Conservation (phyloP, 2,113 vertebrate genomes). For the Indri indri region DNA sequence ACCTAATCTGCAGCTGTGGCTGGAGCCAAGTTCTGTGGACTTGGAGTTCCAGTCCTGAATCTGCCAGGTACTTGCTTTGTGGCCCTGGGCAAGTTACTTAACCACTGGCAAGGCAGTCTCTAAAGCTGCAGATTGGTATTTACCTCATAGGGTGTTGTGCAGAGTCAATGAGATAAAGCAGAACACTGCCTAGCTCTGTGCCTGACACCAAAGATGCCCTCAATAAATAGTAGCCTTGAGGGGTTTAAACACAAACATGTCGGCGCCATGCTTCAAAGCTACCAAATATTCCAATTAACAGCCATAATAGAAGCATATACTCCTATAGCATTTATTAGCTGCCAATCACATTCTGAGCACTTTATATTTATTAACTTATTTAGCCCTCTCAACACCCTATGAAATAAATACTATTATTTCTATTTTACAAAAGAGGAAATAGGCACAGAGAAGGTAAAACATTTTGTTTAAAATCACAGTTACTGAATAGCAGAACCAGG, state of each 20-base stretch:
- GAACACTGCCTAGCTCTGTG: background rate
- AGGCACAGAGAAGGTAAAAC: background rate
- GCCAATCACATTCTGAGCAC: background rate
- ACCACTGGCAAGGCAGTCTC: background rate
- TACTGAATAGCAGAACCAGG: background rate
- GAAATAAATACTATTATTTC: background rate
- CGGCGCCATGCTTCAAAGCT: background rate
- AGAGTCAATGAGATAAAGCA: background rate
- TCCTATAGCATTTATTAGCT: background rate
- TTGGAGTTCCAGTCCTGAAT: background rate
- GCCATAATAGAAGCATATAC: background rate
- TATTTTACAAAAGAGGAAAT: conserved; percentile 1
- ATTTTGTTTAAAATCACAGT: background rate
- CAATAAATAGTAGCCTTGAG: background rate
- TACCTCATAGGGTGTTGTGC: background rate
- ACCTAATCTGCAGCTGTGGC: background rate
- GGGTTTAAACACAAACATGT: background rate
- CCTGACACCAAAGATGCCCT: background rate
- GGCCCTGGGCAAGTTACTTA: background rate
- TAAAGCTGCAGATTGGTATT: background rate
- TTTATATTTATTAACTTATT: background rate
- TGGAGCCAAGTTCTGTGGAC: background rate
- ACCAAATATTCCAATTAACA: background rate
- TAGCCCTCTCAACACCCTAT: background rate
- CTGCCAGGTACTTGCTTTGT: background rate